Evolutionary conservation across 2,888 invertebrate species (phyloP).

Genomic region (Chaetogeoica ovagalla): DNA sequence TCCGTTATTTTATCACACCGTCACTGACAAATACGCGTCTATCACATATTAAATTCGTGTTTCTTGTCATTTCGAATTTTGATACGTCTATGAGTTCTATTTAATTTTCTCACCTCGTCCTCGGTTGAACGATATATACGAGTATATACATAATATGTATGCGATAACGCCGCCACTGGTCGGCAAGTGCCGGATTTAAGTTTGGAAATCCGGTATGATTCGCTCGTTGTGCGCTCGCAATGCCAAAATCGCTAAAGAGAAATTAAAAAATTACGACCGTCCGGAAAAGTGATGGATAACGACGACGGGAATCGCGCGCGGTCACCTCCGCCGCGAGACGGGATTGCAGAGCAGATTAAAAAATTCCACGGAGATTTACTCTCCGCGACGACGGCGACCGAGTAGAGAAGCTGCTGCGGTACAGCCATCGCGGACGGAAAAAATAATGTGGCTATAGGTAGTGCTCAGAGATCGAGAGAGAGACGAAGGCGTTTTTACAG

Average conservation of each 20-base stretch:
- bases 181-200: no score
- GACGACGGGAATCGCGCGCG: neutral
- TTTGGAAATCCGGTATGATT: no score
- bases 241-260: neutral
- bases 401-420: slow-evolving; percentile 28
- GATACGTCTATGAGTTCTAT: no score
- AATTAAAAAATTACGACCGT: neutral
- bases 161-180: no score
- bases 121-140: no score
- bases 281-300: slow-evolving; percentile 20
- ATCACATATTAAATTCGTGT: no score
- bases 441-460: no score
- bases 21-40: no score
- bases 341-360: slow-evolving; percentile 39
- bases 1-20: no score
- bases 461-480: neutral
- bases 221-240: neutral
- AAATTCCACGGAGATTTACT: slow-evolving; percentile 37
- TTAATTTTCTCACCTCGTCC: no score
- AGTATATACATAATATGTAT: no score
- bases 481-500: neutral
- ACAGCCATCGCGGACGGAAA: neutral
- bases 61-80: no score
- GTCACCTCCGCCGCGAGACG: neutral
- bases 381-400: neutral